phyloP scores from a whole-genome alignment of 2,113 vertebrate genomes.

The Notechis scutatus region DNA sequence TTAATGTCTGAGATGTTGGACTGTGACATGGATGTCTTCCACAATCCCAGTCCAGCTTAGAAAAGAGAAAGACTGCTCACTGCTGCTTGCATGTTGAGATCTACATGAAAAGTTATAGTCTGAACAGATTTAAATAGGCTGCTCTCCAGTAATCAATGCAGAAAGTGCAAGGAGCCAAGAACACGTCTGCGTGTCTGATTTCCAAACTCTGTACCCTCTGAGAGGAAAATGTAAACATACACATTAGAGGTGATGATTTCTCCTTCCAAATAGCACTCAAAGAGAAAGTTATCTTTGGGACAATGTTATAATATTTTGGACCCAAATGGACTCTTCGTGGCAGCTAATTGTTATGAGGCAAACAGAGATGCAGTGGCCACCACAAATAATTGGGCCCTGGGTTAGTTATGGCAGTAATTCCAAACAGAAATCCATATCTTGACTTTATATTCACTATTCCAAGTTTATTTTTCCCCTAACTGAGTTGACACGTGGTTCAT shows the following conservation, averaged over 20 bases:
- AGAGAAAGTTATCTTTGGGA: background rate
- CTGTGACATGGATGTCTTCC: background rate
- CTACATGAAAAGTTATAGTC: background rate
- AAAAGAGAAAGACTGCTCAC: background rate
- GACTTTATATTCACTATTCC: background rate
- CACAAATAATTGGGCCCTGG: background rate
- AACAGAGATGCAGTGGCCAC: background rate
- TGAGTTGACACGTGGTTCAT: background rate
- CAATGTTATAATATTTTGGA: background rate
- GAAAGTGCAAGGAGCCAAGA: background rate
- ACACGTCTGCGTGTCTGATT: background rate
- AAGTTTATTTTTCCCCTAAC: background rate
- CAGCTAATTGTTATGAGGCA: background rate
- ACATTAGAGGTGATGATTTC: background rate
- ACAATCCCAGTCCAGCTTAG: background rate
- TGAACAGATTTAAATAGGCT: background rate
- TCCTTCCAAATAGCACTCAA: background rate
- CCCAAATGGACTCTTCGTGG: background rate
- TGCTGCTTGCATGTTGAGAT: background rate
- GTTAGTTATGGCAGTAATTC: background rate
- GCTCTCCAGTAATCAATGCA: background rate
- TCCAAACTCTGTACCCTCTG: background rate
- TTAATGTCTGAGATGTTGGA: background rate
- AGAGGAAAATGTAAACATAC: background rate
- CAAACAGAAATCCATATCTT: background rate